These are phyloP conservation scores for Deroplatys truncata DNA, from an alignment of 2,888 invertebrate genomes.

Conservation along the genomic window DNA sequence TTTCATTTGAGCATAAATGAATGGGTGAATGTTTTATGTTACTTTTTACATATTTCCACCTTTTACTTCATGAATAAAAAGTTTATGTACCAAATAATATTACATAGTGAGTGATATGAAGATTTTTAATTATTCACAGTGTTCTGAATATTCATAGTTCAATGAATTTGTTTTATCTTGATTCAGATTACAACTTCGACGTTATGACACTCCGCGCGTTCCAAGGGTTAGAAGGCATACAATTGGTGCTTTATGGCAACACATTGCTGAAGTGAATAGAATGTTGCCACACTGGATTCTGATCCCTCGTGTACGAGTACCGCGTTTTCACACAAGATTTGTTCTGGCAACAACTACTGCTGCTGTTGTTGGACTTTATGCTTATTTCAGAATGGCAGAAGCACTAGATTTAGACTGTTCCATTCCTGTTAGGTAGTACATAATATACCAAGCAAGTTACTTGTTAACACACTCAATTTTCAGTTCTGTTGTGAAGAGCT, in stretches of 20 bases:
- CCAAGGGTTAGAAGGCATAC: not conserved
- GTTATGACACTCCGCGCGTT: constrained; percentile 19
- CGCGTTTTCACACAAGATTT: constrained; percentile 45
- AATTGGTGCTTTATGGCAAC: not conserved
- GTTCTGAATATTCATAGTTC: no score
- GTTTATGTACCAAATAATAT: no score
- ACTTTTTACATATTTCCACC: no score
- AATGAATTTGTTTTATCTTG: no score
- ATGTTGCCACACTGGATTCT: constrained; percentile 13
- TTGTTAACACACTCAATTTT: not conserved
- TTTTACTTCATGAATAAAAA: no score
- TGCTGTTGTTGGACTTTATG: constrained; percentile 56
- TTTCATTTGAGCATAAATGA: no score
- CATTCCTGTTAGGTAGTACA: constrained; percentile 18
- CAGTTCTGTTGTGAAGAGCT: not conserved
- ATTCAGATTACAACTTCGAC: constrained; percentile 27
- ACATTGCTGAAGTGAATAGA: not conserved
- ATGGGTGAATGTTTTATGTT: no score
- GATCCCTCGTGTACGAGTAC: constrained; percentile 41
- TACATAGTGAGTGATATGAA: no score
- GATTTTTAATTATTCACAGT: no score
- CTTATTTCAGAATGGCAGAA: constrained; percentile 44
- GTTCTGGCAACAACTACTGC: constrained; percentile 55
- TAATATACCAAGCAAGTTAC: not conserved
- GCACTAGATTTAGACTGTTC: constrained; percentile 14